These are phyloP conservation scores for Lasiommata megera DNA, from an alignment of 2,888 invertebrate species.

Conservation along the genomic window DNA sequence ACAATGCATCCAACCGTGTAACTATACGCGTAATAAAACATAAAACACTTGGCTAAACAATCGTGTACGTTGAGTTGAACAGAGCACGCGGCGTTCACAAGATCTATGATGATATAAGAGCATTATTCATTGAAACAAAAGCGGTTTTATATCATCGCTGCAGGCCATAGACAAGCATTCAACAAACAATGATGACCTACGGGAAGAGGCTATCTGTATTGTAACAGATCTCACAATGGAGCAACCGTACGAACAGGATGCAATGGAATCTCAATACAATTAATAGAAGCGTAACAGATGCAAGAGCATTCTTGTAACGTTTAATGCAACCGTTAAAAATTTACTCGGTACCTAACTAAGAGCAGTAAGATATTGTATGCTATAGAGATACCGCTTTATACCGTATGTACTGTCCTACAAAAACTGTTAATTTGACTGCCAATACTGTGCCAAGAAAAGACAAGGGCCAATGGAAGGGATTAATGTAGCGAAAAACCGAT, in stretches of 20 bases:
- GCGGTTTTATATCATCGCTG: constrained; percentile 17
- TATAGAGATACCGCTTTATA: not conserved
- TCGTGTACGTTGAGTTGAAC: constrained; percentile 16
- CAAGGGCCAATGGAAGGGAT: too few species aligned
- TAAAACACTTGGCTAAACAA: constrained; percentile 23
- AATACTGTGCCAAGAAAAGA: too few species aligned
- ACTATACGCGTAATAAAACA: constrained; percentile 13
- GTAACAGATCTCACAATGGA: constrained; percentile 34
- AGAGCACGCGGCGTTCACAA: constrained; percentile 12
- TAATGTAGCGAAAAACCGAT: too few species aligned
- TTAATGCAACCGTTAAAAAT: constrained; percentile 27
- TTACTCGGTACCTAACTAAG: constrained; percentile 9
- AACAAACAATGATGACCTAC: constrained; percentile 54
- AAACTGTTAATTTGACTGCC: too few species aligned
- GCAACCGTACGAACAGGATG: constrained; percentile 14
- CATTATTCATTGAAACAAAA: constrained; percentile 28
- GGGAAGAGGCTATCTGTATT: constrained; percentile 46
- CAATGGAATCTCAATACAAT: constrained; percentile 21
- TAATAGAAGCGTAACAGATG: constrained; percentile 22
- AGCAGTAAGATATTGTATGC: not conserved
- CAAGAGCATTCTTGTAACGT: constrained; percentile 13
- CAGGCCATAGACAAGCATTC: constrained; percentile 16
- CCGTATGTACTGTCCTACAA: too few species aligned
- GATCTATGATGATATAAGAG: constrained; percentile 17
- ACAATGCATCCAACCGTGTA: constrained; percentile 8